A percentile compares a stretch with the other conserved stretches of the same genome.
These are phyloP conservation scores for Iphiclides podalirius DNA, from an alignment of 2,888 invertebrate species.

Conservation along the genomic window DNA sequence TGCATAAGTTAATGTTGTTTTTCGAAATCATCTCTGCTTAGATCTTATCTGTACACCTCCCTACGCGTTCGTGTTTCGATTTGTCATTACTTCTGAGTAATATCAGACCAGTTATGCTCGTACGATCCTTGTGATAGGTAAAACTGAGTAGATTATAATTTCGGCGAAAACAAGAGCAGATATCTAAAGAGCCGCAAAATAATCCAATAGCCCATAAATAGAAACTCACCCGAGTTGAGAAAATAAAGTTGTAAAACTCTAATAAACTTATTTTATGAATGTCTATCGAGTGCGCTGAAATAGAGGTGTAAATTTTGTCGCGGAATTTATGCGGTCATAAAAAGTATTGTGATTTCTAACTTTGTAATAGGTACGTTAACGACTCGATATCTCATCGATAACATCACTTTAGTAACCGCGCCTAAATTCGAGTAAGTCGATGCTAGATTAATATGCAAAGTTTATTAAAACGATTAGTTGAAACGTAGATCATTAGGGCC, in stretches of 20 bases:
- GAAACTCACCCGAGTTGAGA: background rate
- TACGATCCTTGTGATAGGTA: no score
- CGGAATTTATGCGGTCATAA: slow-evolving; percentile 10
- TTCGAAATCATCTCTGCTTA: background rate
- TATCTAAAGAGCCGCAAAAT: no score
- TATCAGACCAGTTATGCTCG: background rate
- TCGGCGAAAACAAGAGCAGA: no score
- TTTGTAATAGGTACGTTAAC: slow-evolving; percentile 1
- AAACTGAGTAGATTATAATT: no score
- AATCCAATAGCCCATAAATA: background rate
- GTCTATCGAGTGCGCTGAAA: slow-evolving; percentile 2
- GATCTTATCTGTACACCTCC: background rate
- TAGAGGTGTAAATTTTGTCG: slow-evolving; percentile 12
- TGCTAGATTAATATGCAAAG: no score
- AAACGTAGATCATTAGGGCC: no score
- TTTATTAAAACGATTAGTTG: no score
- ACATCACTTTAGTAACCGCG: background rate
- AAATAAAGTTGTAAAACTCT: slow-evolving; percentile 13
- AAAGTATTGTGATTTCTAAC: slow-evolving; percentile 5
- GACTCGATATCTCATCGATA: background rate
- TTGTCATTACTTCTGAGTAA: background rate
- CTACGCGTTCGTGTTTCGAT: background rate
- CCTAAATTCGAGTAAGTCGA: no score
- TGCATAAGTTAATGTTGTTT: background rate
- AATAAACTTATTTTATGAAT: slow-evolving; percentile 13